Conservation (phyloP, 1,140 invertebrate species). For the Archivesica marissinica region DNA sequence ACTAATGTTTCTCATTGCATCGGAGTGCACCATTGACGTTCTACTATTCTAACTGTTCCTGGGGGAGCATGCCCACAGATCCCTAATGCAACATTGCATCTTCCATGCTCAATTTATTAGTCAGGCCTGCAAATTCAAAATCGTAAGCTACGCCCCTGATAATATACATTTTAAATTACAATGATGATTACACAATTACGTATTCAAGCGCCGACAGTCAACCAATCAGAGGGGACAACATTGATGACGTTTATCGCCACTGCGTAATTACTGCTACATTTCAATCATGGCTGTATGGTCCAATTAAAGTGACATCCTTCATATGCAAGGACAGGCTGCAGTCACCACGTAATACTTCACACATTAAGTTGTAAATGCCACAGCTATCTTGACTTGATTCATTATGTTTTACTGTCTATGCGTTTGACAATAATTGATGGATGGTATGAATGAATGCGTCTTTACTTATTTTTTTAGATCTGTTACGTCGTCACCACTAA, state of each 20-base stretch:
- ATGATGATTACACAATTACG: too few species aligned
- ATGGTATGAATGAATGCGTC: background rate
- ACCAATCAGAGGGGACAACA: too few species aligned
- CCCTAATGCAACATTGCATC: too few species aligned
- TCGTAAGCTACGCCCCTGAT: too few species aligned
- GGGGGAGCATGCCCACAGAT: too few species aligned
- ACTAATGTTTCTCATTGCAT: too few species aligned
- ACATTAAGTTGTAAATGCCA: constrained; percentile 2
- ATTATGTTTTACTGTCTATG: constrained; percentile 5
- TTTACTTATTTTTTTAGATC: background rate
- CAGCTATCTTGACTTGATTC: background rate
- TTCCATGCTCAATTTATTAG: too few species aligned
- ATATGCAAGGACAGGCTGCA: background rate
- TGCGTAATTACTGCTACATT: background rate
- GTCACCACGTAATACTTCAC: background rate
- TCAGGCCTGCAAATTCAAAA: too few species aligned
- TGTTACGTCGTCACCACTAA: background rate
- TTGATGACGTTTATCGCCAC: background rate
- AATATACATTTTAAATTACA: too few species aligned
- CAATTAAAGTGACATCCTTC: constrained; percentile 2
- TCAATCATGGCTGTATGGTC: background rate
- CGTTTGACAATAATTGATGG: background rate
- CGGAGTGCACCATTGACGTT: too few species aligned
- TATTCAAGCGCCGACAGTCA: too few species aligned
- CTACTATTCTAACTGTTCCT: too few species aligned